phyloP scores from a whole-genome alignment of 2,888 invertebrate genomes.

The Beris morrisii region DNA sequence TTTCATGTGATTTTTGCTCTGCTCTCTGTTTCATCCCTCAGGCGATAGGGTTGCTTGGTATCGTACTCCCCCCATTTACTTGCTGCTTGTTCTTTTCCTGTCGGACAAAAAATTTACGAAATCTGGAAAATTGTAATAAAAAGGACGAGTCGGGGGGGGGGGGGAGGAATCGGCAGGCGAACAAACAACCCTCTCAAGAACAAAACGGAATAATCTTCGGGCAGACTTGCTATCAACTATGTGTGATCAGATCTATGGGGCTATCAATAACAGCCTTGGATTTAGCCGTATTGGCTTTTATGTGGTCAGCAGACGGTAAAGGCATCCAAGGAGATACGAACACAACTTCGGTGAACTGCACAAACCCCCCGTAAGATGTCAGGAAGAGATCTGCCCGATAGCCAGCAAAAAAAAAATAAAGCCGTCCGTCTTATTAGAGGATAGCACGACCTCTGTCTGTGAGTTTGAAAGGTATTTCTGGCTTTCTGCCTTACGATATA shows the following conservation, averaged over 20 bases:
- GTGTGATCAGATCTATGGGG: neutral
- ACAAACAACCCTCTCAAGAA: too few relatives aligned
- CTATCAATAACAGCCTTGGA: slow-evolving; percentile 7
- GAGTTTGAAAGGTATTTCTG: too few relatives aligned
- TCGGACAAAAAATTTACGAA: slow-evolving; percentile 13
- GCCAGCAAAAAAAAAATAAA: slow-evolving; percentile 20
- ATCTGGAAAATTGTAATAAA: slow-evolving; percentile 29
- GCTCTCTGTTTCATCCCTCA: slow-evolving; percentile 10
- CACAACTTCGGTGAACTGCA: neutral
- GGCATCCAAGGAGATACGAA: slow-evolving; percentile 23
- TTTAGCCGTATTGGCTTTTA: slow-evolving; percentile 27
- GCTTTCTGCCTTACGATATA: too few relatives aligned
- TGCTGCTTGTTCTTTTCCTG: neutral
- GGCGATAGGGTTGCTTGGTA: slow-evolving; percentile 27
- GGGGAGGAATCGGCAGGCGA: too few relatives aligned
- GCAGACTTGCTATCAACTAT: neutral
- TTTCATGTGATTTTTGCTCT: slow-evolving; percentile 22
- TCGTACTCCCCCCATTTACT: slow-evolving; percentile 3
- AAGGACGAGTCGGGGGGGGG: neutral
- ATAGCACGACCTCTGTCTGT: slow-evolving; percentile 9
- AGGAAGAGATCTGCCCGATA: slow-evolving; percentile 7
- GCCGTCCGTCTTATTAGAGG: slow-evolving; percentile 23
- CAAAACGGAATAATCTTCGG: neutral
- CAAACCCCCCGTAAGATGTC: neutral
- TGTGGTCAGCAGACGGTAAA: slow-evolving; percentile 31